A percentile compares a stretch with the other conserved stretches of the same genome.
Conservation (phyloP, 2,888 invertebrate species). For the Elmis aenea region DNA sequence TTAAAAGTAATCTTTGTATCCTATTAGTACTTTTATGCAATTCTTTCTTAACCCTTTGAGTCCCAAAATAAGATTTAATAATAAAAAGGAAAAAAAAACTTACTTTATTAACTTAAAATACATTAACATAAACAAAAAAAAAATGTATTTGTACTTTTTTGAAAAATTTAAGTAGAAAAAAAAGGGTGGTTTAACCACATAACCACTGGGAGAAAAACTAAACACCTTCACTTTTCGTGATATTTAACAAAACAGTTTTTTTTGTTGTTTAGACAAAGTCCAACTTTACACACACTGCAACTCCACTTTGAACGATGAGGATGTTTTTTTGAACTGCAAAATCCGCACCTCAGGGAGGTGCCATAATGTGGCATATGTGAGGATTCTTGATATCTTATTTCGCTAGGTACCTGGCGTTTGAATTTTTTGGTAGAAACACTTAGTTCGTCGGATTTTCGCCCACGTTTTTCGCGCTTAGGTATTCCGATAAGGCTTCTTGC, state of each 20-base stretch:
- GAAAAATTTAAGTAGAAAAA: no score
- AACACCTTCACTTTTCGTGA: not conserved
- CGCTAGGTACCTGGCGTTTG: not conserved
- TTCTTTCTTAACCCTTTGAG: no score
- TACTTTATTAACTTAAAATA: no score
- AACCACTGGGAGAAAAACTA: not conserved
- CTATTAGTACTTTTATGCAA: no score
- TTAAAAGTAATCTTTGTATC: no score
- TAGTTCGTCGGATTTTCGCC: not conserved
- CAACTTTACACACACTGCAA: not conserved
- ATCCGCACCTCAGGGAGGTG: not conserved
- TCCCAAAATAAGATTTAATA: no score
- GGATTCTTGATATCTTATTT: not conserved
- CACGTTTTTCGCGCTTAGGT: slow-evolving; percentile 1
- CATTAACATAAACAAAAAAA: no score
- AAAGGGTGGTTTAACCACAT: not conserved
- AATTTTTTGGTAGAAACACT: not conserved
- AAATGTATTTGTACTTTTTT: no score
- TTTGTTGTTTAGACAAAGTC: not conserved
- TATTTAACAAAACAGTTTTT: not conserved
- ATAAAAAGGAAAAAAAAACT: no score
- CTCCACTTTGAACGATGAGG: slow-evolving; percentile 1
- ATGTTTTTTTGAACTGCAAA: slow-evolving; percentile 1
- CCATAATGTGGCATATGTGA: slow-evolving; percentile 1
- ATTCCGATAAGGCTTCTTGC: slow-evolving; percentile 4